Evolutionary conservation across 2,113 vertebrate genomes (phyloP), one percentile per base, ranked within the genome.

Genomic region (Naja naja): DNA sequence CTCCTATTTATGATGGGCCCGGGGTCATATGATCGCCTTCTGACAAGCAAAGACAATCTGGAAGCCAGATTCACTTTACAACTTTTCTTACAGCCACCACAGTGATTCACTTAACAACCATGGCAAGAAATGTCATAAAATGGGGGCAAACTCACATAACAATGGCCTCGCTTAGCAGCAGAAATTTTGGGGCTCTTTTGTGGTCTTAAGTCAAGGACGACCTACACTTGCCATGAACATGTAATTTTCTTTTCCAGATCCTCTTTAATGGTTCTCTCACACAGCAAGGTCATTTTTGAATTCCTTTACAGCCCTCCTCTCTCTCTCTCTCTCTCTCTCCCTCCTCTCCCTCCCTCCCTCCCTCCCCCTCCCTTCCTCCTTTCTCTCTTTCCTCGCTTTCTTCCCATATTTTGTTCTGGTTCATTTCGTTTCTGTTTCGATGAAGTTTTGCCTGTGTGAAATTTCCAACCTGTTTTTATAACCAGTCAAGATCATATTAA

Each of bases 281-380:
- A 64, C 69, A 64, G 10, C n/a, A 74, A 74, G n/a, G 69, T 34
- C 69, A 39, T 34, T 30, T 34, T 74, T 34, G 14, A 74, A 74
- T 74, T 34, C 14, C 69, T 74, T 74, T 34, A 34, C 14, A 18
- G 69, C n/a, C 0, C n/a, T 56, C 20, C n/a, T 1, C n/a, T 56
- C 20, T 58, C n/a, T 20, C 64, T 64, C 27, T 30, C 60, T 64
- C 25, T n/a, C 27, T 23, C 2, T 2, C 55, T 3, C 1, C n/a
- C n/a, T n/a, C 16, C 16, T 14, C 4, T 55, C 30, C 5, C 27
- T 58, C 23, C 10, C 23, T 58, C 22, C 8, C 56, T 20, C 4
- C 3, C 53, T 3, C 1, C 53, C 16, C n/a, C n/a, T n/a, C n/a
- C n/a, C n/a, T n/a, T 14, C 4, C 12, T 3, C 12, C 11, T 0